Base-by-base conservation (phyloP, 2,797 vertebrate genomes). In the Sardinella longiceps region DNA sequence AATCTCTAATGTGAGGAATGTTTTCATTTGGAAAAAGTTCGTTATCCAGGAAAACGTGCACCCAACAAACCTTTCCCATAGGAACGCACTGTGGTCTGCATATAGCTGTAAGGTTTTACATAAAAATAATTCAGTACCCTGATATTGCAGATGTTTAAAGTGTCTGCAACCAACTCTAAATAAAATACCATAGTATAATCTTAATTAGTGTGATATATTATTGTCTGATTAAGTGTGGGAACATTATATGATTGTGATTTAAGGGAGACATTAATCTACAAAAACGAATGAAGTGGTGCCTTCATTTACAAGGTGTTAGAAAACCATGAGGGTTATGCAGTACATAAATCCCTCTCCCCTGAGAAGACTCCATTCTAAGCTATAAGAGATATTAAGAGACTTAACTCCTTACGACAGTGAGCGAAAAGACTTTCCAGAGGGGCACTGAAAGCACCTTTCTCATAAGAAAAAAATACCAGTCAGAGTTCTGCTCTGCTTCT, bases 21-120 rank as follows among this genome's bases (percentile, higher is more conserved):
- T 56, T 87, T 85, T 83, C 82, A 56, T 39, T 15, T 51, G 50
- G 86, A 4, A 33, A 25, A 66, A 11, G 81, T 63, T 51, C 23
- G 10, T 70, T 70, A 33, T 70, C 63, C 28, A 70, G 3, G 63
- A 28, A 70, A 70, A 70, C 14, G 63, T 70, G 63, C 63, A 33
- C 63, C 18, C 30, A 37, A 33, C 30, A 70, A 70, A 37, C 12
- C 60, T 33, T 33, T 70, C 30, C 63, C 63, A 70, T 18, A 5
- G 28, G 33, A 12, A 14, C 15, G 30, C 30, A 70, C 14, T 70
- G 63, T 4, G 1, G 10, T 30, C 60, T 66, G 28, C 25, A 66
- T 30, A 9, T 7, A 66, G 60, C 60, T 66, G 25, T 11, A 7
- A 66, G 30, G 60, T 66, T 66, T 10, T 25, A 60, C 58, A 60